Evolutionary conservation across 1,140 invertebrate species (phyloP).

Genomic region (Eufriesea mexicana): DNA sequence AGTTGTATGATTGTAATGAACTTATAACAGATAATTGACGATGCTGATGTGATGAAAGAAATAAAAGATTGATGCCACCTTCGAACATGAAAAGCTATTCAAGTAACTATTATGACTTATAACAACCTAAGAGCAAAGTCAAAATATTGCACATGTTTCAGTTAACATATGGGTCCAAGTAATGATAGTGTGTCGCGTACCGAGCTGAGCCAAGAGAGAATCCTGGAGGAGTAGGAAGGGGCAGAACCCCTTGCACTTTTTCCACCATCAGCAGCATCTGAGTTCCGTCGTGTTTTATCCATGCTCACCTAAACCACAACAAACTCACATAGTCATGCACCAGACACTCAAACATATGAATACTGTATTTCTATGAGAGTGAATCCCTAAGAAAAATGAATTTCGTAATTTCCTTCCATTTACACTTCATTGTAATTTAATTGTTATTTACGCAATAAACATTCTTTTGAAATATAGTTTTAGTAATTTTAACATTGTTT

Average conservation of each 20-base stretch:
- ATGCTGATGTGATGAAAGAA: constrained; percentile 46
- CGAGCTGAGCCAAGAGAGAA: constrained; percentile 82
- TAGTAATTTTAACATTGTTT: background rate
- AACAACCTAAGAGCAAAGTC: constrained; percentile 52
- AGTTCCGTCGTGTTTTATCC: constrained; percentile 80
- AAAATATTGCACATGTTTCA: constrained; percentile 60
- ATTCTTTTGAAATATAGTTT: background rate
- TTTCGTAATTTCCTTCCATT: background rate
- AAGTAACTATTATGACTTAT: constrained; percentile 37
- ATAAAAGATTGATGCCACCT: constrained; percentile 36
- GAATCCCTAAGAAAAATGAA: constrained; percentile 5
- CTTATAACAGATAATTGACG: constrained; percentile 35
- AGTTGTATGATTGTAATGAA: constrained; percentile 12
- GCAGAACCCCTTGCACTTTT: constrained; percentile 74
- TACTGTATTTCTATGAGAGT: constrained; percentile 43
- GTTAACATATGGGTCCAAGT: constrained; percentile 79
- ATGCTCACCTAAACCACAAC: constrained; percentile 82
- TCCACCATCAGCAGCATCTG: constrained; percentile 77
- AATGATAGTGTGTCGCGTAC: constrained; percentile 81
- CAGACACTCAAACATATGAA: constrained; percentile 45
- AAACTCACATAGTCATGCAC: constrained; percentile 75
- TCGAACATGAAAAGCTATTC: constrained; percentile 39
- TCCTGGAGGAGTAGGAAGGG: constrained; percentile 80
- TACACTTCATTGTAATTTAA: background rate
- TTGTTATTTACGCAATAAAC: background rate